Conservation (phyloP, 2,888 invertebrate species). For the Hylaea fasciaria region DNA sequence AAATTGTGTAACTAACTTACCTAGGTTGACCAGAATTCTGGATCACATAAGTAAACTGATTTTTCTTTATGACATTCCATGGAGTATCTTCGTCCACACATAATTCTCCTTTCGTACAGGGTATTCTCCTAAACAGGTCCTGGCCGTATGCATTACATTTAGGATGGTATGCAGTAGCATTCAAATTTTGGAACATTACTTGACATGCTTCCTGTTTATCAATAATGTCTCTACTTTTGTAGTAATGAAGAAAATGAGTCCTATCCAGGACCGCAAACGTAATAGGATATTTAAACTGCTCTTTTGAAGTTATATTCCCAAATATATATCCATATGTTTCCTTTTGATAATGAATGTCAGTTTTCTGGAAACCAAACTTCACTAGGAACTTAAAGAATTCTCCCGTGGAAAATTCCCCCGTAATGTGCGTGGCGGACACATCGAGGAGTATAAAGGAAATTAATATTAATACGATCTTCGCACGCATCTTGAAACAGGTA, state of each 20-base stretch:
- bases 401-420: conserved; percentile 75
- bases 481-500: conserved; percentile 64
- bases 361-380: conserved; percentile 98
- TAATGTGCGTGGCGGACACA: conserved; percentile 69
- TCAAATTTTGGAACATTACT: conserved; percentile 94
- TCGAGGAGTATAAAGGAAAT: conserved; percentile 57
- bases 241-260: conserved; percentile 94
- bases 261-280: conserved; percentile 96
- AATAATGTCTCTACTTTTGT: conserved; percentile 88
- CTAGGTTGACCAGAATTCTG: conserved; percentile 95
- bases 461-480: conserved; percentile 59
- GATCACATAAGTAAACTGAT: conserved; percentile 97
- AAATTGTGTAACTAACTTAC: conserved; percentile 69
- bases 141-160: conserved; percentile 91
- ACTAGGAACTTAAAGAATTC: conserved; percentile 96
- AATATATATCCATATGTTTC: conserved; percentile 98
- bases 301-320: conserved; percentile 94
- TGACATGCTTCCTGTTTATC: conserved; percentile 91
- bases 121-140: conserved; percentile 92
- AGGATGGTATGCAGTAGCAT: conserved; percentile 92
- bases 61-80: conserved; percentile 92
- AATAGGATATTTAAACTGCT: conserved; percentile 87
- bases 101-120: conserved; percentile 90
- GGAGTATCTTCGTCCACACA: conserved; percentile 95
- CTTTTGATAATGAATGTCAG: conserved; percentile 92